Evolutionary conservation across 2,888 invertebrate species (phyloP).

Genomic region (Octodonta nipae): DNA sequence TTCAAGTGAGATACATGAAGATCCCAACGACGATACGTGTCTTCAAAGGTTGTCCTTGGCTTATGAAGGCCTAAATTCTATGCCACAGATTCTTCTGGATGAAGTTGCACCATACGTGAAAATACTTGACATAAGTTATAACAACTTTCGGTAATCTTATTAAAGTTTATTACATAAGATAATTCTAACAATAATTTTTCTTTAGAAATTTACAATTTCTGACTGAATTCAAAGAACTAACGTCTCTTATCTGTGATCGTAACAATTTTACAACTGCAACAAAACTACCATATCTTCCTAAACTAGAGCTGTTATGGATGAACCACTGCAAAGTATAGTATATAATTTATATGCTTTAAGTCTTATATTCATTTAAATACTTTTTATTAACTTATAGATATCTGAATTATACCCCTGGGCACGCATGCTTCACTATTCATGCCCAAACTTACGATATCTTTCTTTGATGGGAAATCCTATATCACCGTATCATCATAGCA

Average conservation of each 20-base stretch:
- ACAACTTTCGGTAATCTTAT: slow-evolving; percentile 48
- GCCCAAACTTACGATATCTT: slow-evolving; percentile 60
- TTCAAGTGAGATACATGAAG: no score
- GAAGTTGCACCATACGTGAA: slow-evolving; percentile 47
- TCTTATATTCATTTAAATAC: slow-evolving; percentile 2
- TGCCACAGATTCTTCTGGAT: slow-evolving; percentile 51
- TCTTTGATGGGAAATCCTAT: slow-evolving; percentile 79
- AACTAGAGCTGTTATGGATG: slow-evolving; percentile 62
- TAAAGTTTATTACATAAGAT: background rate
- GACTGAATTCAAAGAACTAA: slow-evolving; percentile 55
- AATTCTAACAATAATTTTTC: slow-evolving; percentile 3
- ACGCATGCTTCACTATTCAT: slow-evolving; percentile 51
- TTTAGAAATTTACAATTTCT: slow-evolving; percentile 61
- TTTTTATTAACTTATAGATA: slow-evolving; percentile 11
- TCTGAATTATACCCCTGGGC: slow-evolving; percentile 53
- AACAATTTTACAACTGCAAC: slow-evolving; percentile 60
- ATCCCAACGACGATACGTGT: slow-evolving; percentile 36
- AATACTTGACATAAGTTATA: slow-evolving; percentile 59
- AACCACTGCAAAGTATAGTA: slow-evolving; percentile 53
- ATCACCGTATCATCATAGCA: slow-evolving; percentile 61
- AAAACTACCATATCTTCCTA: slow-evolving; percentile 56
- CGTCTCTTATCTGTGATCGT: slow-evolving; percentile 68
- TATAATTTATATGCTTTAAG: no score
- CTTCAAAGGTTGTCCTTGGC: slow-evolving; percentile 51
- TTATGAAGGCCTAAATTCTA: slow-evolving; percentile 51